Conservation (phyloP, 2,888 invertebrate species). For the Dendrolimus pini region DNA sequence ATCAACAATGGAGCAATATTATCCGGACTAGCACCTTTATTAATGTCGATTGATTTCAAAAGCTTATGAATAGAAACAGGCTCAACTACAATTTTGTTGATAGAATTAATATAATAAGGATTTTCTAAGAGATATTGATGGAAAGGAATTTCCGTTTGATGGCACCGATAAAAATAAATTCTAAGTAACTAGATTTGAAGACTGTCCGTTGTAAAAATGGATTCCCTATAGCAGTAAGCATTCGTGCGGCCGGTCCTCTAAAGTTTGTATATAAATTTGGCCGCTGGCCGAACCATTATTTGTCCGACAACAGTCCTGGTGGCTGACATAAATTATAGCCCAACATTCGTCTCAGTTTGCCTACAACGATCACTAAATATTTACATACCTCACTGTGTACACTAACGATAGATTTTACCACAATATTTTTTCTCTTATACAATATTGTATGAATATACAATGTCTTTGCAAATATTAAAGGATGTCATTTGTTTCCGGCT, state of each 20-base stretch:
- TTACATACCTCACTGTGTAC: constrained; percentile 34
- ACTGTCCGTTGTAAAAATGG: neutral
- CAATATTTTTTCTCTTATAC: constrained; percentile 18
- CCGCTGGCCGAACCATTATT: constrained; percentile 42
- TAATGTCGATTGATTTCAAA: no score
- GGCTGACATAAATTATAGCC: constrained; percentile 61
- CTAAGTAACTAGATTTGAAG: neutral
- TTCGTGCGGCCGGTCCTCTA: constrained; percentile 37
- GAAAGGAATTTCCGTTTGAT: no score
- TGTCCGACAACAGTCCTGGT: constrained; percentile 53
- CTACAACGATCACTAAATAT: constrained; percentile 47
- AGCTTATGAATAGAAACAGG: no score
- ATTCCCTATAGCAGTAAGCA: constrained; percentile 9
- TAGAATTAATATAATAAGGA: no score
- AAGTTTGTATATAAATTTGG: constrained; percentile 66
- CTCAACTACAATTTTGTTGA: no score
- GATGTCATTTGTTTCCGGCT: neutral
- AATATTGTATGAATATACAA: constrained; percentile 5
- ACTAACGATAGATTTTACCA: constrained; percentile 11
- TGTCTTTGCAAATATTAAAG: neutral
- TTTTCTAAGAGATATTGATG: no score
- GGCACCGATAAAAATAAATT: no score
- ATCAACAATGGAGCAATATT: no score
- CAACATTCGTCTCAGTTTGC: constrained; percentile 52
- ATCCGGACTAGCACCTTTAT: no score